These are phyloP conservation scores for Microctonus hyperodae DNA, from an alignment of 2,888 invertebrate species.

Conservation along the genomic window DNA sequence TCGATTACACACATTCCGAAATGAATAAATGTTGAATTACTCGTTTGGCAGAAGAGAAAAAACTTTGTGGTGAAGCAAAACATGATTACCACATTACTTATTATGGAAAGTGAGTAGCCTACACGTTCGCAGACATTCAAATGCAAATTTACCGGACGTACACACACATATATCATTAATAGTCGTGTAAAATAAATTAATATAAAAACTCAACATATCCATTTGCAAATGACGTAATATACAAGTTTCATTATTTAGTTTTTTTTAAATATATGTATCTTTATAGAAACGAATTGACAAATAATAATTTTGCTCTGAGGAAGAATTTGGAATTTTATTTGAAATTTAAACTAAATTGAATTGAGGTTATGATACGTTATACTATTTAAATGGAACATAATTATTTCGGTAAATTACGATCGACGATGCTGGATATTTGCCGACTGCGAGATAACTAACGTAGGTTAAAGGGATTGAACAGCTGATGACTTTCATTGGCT, in stretches of 20 bases:
- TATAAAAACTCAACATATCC: conserved; percentile 26
- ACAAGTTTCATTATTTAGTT: too few relatives aligned
- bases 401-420: too few relatives aligned
- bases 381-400: too few relatives aligned
- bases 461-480: conserved; percentile 51
- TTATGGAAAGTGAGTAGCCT: conserved; percentile 18
- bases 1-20: neutral
- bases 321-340: too few relatives aligned
- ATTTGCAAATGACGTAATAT: conserved; percentile 17
- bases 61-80: neutral
- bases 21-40: neutral
- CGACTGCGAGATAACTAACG: conserved; percentile 45
- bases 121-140: conserved; percentile 31
- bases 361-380: too few relatives aligned
- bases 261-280: too few relatives aligned
- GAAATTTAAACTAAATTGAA: too few relatives aligned
- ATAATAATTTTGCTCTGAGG: too few relatives aligned
- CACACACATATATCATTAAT: conserved; percentile 21
- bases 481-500: conserved; percentile 52
- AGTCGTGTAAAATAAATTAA: conserved; percentile 1
- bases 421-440: neutral
- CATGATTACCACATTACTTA: conserved; percentile 2
- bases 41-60: neutral
- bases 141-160: conserved; percentile 35
- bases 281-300: too few relatives aligned